Percentiles rank a stretch among this genome's conserved stretches.
phyloP scores from a whole-genome alignment of 1,140 invertebrate genomes.

The Panagrolaimus sp. region DNA sequence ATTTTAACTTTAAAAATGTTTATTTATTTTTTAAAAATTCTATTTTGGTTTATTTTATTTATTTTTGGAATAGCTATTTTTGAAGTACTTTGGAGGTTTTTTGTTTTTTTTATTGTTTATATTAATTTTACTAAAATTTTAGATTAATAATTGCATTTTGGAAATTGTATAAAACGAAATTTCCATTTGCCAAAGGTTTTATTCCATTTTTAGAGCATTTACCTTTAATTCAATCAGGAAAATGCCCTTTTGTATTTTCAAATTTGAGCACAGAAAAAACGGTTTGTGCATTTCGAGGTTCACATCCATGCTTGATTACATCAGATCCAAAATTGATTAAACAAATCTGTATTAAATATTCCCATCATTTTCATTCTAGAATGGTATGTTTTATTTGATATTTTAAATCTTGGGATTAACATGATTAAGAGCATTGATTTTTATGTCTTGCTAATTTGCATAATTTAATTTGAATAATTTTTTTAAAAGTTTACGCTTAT shows the following conservation, averaged over 20 bases:
- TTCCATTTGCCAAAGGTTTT: background rate
- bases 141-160: no score
- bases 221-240: background rate
- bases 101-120: no score
- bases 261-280: background rate
- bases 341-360: conserved; percentile 1
- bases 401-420: no score
- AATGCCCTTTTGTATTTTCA: background rate
- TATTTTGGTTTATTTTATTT: no score
- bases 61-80: no score
- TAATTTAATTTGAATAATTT: no score
- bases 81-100: no score
- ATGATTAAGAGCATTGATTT: no score
- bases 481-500: background rate
- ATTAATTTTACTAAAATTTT: no score
- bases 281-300: background rate
- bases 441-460: no score
- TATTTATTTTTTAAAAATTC: no score
- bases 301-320: background rate
- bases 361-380: background rate
- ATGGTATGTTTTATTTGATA: background rate
- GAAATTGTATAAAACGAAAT: background rate
- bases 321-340: background rate
- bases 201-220: conserved; percentile 11
- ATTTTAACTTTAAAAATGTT: no score